Conservation (phyloP, 2,797 vertebrate genomes). For the Apogon talboti region DNA sequence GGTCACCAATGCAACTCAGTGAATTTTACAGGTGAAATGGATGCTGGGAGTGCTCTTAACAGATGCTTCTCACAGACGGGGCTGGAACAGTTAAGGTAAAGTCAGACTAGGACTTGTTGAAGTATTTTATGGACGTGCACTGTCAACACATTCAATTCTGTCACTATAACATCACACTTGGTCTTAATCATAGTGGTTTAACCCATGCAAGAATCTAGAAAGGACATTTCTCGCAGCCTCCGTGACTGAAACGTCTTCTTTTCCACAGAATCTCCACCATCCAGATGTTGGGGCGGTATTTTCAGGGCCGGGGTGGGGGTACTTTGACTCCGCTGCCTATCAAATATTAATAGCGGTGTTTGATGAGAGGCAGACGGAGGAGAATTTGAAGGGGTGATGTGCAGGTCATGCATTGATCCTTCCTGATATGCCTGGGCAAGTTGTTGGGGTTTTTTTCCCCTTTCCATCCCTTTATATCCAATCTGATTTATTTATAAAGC, state of each 20-base stretch:
- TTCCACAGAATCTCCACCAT: constrained; percentile 15
- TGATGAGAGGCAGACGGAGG: constrained; percentile 53
- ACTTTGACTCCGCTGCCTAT: constrained; percentile 45
- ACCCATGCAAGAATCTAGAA: neutral
- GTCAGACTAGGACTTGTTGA: neutral
- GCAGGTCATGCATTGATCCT: constrained; percentile 54
- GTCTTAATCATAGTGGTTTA: too few relatives aligned
- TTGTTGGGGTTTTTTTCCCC: constrained; percentile 3
- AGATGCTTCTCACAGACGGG: constrained; percentile 31
- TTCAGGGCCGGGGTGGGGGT: constrained; percentile 27
- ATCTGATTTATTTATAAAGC: too few relatives aligned
- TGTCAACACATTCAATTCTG: neutral
- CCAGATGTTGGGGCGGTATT: constrained; percentile 20
- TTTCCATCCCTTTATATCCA: constrained; percentile 11
- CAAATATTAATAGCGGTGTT: constrained; percentile 66
- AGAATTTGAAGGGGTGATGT: constrained; percentile 12
- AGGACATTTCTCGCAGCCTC: neutral
- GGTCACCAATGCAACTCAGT: constrained; percentile 1
- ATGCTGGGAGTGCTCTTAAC: constrained; percentile 1
- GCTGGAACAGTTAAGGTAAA: constrained; percentile 1
- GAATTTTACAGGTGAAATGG: constrained; percentile 32
- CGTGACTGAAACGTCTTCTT: constrained; percentile 59
- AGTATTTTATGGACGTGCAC: neutral
- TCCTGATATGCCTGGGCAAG: constrained; percentile 8
- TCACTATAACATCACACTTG: neutral